phyloP scores from a whole-genome alignment of 2,888 invertebrate species.

The Ophion obscuratus region DNA sequence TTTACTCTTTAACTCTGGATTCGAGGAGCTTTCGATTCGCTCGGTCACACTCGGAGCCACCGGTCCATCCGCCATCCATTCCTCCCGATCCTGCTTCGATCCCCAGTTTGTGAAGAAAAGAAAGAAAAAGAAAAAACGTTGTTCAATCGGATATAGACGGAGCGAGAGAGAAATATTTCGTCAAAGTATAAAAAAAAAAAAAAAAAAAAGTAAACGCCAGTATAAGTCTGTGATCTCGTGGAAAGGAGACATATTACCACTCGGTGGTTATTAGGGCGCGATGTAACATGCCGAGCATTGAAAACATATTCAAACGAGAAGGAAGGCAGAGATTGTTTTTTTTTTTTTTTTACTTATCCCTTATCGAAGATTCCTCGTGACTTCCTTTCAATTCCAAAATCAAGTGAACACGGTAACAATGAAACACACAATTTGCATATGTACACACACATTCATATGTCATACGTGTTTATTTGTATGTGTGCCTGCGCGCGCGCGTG shows the following conservation, averaged over 20 bases:
- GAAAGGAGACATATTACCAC: conserved; percentile 40
- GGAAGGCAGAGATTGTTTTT: conserved; percentile 11
- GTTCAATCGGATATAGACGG: conserved; percentile 1
- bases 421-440: conserved; percentile 18
- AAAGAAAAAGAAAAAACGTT: too few species aligned
- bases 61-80: conserved; percentile 42
- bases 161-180: conserved; percentile 30
- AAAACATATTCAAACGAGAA: conserved; percentile 15
- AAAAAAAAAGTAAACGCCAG: conserved; percentile 60
- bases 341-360: conserved; percentile 26
- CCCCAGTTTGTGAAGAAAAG: too few species aligned
- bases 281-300: conserved; percentile 31
- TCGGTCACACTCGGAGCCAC: conserved; percentile 37
- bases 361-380: conserved; percentile 35
- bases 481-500: neutral
- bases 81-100: conserved; percentile 1
- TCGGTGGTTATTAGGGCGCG: conserved; percentile 7
- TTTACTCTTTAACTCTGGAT: conserved; percentile 41
- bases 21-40: conserved; percentile 30
- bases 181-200: conserved; percentile 35
- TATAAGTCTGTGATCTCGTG: conserved; percentile 69
- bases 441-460: conserved; percentile 4
- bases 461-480: conserved; percentile 14
- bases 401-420: conserved; percentile 9
- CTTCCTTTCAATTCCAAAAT: conserved; percentile 47